phyloP scores from a whole-genome alignment of 2,797 vertebrate species.

The Anabas testudineus region DNA sequence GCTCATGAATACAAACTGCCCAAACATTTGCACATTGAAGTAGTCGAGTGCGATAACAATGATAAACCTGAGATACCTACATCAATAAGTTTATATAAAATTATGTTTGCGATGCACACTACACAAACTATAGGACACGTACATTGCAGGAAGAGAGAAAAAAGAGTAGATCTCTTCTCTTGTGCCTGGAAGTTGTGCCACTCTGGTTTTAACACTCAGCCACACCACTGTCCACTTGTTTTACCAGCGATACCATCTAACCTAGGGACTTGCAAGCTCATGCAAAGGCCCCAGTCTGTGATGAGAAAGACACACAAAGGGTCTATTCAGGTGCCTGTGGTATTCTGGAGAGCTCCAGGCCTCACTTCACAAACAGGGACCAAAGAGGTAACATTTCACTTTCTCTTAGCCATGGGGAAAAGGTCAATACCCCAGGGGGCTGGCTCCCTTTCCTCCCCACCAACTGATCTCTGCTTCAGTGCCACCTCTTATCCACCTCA shows the following conservation, averaged over 20 bases:
- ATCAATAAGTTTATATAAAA: background rate
- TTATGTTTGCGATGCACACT: background rate
- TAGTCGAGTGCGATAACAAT: background rate
- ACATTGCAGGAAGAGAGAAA: background rate
- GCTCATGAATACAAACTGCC: background rate
- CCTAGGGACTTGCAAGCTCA: slow-evolving; percentile 58
- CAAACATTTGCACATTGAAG: too few species aligned
- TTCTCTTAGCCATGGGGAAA: slow-evolving; percentile 65
- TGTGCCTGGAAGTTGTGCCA: slow-evolving; percentile 48
- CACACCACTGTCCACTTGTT: slow-evolving; percentile 66
- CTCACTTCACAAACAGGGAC: slow-evolving; percentile 44
- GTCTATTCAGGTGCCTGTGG: slow-evolving; percentile 67
- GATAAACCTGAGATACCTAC: background rate
- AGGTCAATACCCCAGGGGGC: slow-evolving; percentile 60
- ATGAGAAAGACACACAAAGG: slow-evolving; percentile 79
- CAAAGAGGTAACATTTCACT: slow-evolving; percentile 74
- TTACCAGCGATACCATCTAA: slow-evolving; percentile 74
- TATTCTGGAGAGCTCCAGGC: slow-evolving; percentile 54
- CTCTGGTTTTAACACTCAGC: slow-evolving; percentile 54
- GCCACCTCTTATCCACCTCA: slow-evolving; percentile 30
- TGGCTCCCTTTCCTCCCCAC: slow-evolving; percentile 29
- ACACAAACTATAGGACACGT: background rate
- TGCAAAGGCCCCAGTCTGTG: slow-evolving; percentile 63
- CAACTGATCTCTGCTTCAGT: slow-evolving; percentile 7
- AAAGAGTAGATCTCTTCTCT: slow-evolving; percentile 13